These are phyloP conservation scores for Tinamus guttatus DNA, from an alignment of 2,113 vertebrate genomes.

Conservation along the genomic window DNA sequence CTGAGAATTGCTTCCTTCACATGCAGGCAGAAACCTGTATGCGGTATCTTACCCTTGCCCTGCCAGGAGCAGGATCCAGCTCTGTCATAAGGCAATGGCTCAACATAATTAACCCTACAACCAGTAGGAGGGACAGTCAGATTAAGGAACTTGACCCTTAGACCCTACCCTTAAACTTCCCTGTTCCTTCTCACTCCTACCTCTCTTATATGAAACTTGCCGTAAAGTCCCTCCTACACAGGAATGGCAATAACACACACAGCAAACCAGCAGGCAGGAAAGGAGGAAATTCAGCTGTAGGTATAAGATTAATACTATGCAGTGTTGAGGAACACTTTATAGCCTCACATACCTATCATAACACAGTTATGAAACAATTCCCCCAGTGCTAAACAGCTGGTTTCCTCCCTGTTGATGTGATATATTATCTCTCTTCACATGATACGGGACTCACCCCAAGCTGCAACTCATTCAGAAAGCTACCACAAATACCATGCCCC, in stretches of 20 bases:
- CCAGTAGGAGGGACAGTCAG: not conserved
- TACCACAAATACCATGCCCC: not conserved
- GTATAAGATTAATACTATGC: not conserved
- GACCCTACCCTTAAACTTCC: not conserved
- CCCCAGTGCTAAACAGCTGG: not conserved
- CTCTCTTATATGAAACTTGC: not conserved
- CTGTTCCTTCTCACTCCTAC: not conserved
- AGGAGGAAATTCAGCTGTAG: not conserved
- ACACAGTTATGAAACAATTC: not conserved
- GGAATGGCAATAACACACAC: not conserved
- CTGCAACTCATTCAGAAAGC: slow-evolving; percentile 45
- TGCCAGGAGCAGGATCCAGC: not conserved
- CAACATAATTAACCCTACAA: not conserved
- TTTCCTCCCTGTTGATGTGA: not conserved
- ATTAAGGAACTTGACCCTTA: not conserved
- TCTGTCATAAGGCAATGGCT: not conserved
- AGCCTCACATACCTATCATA: not conserved
- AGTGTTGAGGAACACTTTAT: not conserved
- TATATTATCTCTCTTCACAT: not conserved
- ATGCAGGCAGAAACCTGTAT: rapidly evolving
- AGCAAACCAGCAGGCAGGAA: not conserved
- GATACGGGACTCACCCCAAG: not conserved
- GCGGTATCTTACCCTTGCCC: not conserved
- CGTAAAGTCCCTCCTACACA: not conserved
- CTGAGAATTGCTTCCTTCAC: not conserved